These are phyloP conservation scores for Dolichoris vasculosae DNA, from an alignment of 1,140 invertebrate species.

Conservation along the genomic window DNA sequence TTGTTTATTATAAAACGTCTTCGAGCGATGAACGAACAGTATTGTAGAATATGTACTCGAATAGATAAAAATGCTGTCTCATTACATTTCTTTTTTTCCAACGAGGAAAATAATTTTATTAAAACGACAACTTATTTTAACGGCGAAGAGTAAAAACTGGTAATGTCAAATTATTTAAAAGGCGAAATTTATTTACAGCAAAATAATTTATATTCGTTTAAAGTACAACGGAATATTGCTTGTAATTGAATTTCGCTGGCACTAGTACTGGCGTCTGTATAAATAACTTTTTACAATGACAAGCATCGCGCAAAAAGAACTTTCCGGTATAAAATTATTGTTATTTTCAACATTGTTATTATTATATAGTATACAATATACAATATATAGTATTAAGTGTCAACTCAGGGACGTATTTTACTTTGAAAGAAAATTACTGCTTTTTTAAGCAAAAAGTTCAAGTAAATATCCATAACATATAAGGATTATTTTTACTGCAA, in stretches of 20 bases:
- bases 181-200: not conserved
- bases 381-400: slow-evolving; percentile 10
- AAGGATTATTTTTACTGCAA: slow-evolving; percentile 13
- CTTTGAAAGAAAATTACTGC: slow-evolving; percentile 14
- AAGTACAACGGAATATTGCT: slow-evolving; percentile 7
- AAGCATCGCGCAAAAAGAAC: slow-evolving; percentile 22
- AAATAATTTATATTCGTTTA: slow-evolving; percentile 18
- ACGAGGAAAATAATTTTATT: not conserved
- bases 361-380: slow-evolving; percentile 20
- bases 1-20: not conserved
- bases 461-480: slow-evolving; percentile 23
- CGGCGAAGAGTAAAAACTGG: not conserved
- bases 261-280: slow-evolving; percentile 2
- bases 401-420: slow-evolving; percentile 26
- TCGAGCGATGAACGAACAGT: not conserved
- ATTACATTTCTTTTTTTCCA: not conserved
- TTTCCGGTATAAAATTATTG: slow-evolving; percentile 30
- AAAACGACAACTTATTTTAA: not conserved
- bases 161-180: slow-evolving; percentile 13
- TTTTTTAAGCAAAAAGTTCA: slow-evolving; percentile 13
- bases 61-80: not conserved
- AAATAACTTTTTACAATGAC: slow-evolving; percentile 28
- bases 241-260: slow-evolving; percentile 16
- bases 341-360: slow-evolving; percentile 27
- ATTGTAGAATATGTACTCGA: too few relatives aligned